Evolutionary conservation across 2,797 vertebrate species (phyloP).

Genomic region (Tenualosa thibaudeaui): DNA sequence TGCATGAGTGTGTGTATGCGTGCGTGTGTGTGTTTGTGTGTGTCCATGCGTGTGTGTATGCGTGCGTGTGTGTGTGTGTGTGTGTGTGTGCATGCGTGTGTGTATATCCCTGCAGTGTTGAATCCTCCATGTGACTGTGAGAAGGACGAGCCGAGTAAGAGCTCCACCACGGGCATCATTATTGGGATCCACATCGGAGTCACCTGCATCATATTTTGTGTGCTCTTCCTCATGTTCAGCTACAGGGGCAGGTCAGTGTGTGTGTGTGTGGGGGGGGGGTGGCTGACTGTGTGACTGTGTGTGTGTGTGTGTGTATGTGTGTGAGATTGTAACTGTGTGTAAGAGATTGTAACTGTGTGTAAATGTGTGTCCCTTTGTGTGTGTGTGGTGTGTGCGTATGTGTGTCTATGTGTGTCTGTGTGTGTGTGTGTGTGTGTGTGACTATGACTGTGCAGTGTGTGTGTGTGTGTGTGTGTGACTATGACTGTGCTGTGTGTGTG

Average conservation of each 20-base stretch:
- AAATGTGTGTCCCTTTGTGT: not conserved
- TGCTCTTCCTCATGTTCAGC: constrained; percentile 95
- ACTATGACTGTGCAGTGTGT: not conserved
- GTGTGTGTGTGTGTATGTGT: not conserved
- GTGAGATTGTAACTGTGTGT: not conserved
- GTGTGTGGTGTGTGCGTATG: not conserved
- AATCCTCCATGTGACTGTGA: constrained; percentile 88
- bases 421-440: constrained; percentile 40
- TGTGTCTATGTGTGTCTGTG: constrained; percentile 54
- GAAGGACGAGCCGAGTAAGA: constrained; percentile 87
- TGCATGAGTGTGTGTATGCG: not conserved
- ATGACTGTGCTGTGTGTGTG: not conserved
- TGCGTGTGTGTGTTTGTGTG: constrained; percentile 40
- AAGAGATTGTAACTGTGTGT: not conserved
- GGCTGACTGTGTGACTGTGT: too few relatives aligned
- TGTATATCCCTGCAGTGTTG: constrained; percentile 72
- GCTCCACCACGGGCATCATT: constrained; percentile 91
- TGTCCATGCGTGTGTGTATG: not conserved
- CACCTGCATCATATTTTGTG: constrained; percentile 97
- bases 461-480: not conserved
- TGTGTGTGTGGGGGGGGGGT: not conserved
- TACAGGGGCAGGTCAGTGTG: constrained; percentile 88
- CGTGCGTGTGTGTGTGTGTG: constrained; percentile 27
- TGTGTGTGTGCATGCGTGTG: constrained; percentile 28
- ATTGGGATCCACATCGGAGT: constrained; percentile 96